A percentile compares a stretch with the other conserved stretches of the same genome.
Evolutionary conservation across 1,140 invertebrate genomes (phyloP).

Genomic region (Drosophila nebulosa): DNA sequence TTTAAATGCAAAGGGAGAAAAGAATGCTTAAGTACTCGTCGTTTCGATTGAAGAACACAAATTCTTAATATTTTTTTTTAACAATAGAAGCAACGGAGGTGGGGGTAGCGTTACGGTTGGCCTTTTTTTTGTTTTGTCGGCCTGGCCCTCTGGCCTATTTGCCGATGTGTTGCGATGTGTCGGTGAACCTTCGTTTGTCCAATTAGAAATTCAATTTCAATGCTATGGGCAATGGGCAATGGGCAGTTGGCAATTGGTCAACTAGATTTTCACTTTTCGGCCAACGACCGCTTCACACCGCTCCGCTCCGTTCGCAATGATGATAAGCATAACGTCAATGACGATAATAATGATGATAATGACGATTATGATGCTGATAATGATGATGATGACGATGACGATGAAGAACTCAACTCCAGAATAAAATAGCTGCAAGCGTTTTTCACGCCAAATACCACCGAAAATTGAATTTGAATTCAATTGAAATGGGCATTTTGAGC

Average conservation of each 20-base stretch:
- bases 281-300: neutral
- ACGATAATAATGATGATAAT: neutral
- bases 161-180: neutral
- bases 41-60: too few relatives aligned
- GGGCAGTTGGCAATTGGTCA: neutral
- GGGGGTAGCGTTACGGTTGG: too few relatives aligned
- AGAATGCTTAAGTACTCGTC: too few relatives aligned
- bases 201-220: constrained; percentile 55
- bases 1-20: too few relatives aligned
- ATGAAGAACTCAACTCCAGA: constrained; percentile 37
- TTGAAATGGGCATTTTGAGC: constrained; percentile 35
- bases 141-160: constrained; percentile 18
- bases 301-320: constrained; percentile 16
- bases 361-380: neutral
- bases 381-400: constrained; percentile 39
- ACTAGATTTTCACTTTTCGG: constrained; percentile 51
- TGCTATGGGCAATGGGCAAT: constrained; percentile 6
- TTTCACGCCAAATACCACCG: constrained; percentile 15
- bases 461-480: constrained; percentile 56
- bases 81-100: neutral
- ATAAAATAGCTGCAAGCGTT: constrained; percentile 64
- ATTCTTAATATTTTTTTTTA: neutral
- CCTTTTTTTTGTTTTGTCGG: too few relatives aligned
- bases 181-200: constrained; percentile 5
- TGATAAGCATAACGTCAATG: constrained; percentile 54